phyloP scores from a whole-genome alignment of 2,797 vertebrate species.

The Coregonus suidteri region DNA sequence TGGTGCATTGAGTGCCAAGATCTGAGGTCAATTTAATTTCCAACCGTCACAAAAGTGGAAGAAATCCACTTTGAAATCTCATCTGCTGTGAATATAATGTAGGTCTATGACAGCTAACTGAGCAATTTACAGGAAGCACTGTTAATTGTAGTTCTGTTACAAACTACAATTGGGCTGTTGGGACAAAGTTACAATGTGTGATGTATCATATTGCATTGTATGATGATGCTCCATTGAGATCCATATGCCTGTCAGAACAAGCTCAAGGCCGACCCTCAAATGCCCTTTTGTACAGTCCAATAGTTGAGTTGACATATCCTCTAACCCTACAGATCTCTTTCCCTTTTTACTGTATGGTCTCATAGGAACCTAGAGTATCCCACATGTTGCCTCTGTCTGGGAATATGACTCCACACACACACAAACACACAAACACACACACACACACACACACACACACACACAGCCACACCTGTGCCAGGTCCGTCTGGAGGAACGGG shows the following conservation, averaged over 20 bases:
- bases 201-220: not conserved
- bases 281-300: not conserved
- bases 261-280: conserved; percentile 11
- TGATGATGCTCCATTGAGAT: conserved; percentile 2
- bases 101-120: too few species aligned
- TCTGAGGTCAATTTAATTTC: conserved; percentile 12
- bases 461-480: not conserved
- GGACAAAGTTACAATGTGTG: not conserved
- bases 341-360: not conserved
- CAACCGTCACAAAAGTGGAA: not conserved
- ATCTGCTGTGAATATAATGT: not conserved
- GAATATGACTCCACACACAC: conserved; percentile 4
- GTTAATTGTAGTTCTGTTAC: not conserved
- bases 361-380: not conserved
- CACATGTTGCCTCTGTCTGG: conserved; percentile 9
- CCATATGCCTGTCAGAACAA: conserved; percentile 35
- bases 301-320: not conserved
- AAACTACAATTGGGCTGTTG: not conserved
- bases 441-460: too few species aligned
- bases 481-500: conserved; percentile 19
- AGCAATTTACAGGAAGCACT: too few species aligned
- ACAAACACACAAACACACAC: too few species aligned
- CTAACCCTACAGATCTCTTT: conserved; percentile 8
- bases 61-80: not conserved
- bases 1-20: conserved; percentile 17